Evolutionary conservation across 2,888 invertebrate species (phyloP).

Genomic region (Tetanocera ferruginea): DNA sequence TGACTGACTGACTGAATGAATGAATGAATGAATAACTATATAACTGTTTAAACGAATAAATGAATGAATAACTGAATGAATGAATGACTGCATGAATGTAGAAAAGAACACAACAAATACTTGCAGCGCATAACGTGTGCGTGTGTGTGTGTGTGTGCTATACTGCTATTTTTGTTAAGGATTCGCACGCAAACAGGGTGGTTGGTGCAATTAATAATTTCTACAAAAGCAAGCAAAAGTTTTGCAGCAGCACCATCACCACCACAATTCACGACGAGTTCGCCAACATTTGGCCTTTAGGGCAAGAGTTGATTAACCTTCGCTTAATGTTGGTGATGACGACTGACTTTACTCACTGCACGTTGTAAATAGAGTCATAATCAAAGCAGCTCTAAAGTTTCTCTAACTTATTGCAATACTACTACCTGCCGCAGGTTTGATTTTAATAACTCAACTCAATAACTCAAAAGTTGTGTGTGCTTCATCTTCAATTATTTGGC

Average conservation of each 20-base stretch:
- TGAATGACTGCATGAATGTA: constrained; percentile 12
- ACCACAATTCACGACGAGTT: not conserved
- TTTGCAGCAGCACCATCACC: too few species aligned
- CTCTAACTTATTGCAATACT: too few species aligned
- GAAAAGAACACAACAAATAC: constrained; percentile 16
- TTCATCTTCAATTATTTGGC: too few species aligned
- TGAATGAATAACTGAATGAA: not conserved
- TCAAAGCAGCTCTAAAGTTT: too few species aligned
- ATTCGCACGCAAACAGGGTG: constrained; percentile 28
- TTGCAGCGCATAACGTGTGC: constrained; percentile 38
- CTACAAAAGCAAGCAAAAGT: not conserved
- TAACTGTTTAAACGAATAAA: not conserved
- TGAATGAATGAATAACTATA: constrained; percentile 14
- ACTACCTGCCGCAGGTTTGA: too few species aligned
- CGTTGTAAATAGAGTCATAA: too few species aligned
- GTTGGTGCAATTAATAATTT: constrained; percentile 33
- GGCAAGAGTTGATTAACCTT: constrained; percentile 33
- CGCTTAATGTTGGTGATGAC: not conserved
- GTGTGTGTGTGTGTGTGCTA: constrained; percentile 28
- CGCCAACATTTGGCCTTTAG: constrained; percentile 18
- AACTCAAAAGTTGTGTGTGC: too few species aligned
- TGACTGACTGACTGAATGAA: constrained; percentile 3
- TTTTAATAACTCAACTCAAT: too few species aligned
- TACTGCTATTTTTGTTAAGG: too few species aligned
- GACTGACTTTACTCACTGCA: too few species aligned